These are phyloP conservation scores for Fistularia commersonii DNA, from an alignment of 2,797 vertebrate species.

Conservation along the genomic window DNA sequence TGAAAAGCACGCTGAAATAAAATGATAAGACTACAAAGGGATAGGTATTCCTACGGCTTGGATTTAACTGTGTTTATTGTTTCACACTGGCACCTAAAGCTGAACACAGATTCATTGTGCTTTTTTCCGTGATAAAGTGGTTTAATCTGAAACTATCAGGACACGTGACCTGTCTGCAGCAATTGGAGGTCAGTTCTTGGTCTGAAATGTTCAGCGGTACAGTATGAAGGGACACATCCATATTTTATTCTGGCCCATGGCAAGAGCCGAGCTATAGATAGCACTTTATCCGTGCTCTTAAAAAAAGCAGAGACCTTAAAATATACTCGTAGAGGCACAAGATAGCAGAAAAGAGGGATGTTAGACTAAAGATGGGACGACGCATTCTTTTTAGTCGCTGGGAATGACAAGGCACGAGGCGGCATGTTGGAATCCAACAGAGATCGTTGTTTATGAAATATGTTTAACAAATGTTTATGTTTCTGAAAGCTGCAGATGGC, in stretches of 20 bases:
- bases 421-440: conserved; percentile 13
- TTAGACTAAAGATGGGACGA: conserved; percentile 23
- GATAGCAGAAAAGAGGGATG: conserved; percentile 9
- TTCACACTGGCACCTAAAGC: too few species aligned
- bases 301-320: conserved; percentile 44
- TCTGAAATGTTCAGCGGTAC: conserved; percentile 36
- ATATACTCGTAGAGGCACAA: conserved; percentile 45
- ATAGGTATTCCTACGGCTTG: too few species aligned
- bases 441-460: not conserved
- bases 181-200: conserved; percentile 46
- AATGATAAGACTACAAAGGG: not conserved
- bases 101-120: too few species aligned
- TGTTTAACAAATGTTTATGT: too few species aligned
- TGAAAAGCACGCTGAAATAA: not conserved
- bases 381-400: conserved; percentile 29
- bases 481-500: too few species aligned
- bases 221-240: conserved; percentile 57
- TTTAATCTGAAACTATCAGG: conserved; percentile 8
- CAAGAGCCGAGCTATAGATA: conserved; percentile 68
- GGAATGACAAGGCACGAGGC: conserved; percentile 23
- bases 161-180: conserved; percentile 28
- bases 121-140: not conserved
- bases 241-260: conserved; percentile 70
- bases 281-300: conserved; percentile 53
- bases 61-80: too few species aligned